Evolutionary conservation across 2,797 vertebrate genomes (phyloP).

Genomic region (Myripristis jacobus): DNA sequence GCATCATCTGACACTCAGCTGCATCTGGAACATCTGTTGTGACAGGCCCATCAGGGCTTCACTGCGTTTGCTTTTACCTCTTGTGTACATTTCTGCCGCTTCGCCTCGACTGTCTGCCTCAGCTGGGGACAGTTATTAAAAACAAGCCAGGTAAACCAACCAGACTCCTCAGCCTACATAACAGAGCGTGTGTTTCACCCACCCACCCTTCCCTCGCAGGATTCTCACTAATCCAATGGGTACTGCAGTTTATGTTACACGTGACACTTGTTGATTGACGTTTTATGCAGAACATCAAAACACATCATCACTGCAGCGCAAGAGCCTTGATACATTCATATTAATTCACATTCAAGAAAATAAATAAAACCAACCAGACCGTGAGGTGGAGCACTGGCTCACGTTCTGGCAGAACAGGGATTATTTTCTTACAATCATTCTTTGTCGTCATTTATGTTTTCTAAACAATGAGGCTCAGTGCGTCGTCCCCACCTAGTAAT

Average conservation of each 20-base stretch:
- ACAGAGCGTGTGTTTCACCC: constrained; percentile 59
- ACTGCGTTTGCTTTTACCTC: constrained; percentile 50
- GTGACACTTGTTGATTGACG: constrained; percentile 58
- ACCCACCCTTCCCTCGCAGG: constrained; percentile 29
- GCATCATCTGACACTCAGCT: constrained; percentile 75
- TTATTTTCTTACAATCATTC: constrained; percentile 27
- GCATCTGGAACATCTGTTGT: constrained; percentile 81
- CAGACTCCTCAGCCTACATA: constrained; percentile 46
- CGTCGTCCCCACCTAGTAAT: constrained; percentile 23
- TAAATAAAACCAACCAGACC: constrained; percentile 43
- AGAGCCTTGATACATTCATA: constrained; percentile 42
- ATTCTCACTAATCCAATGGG: constrained; percentile 34
- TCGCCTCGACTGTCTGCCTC: constrained; percentile 23
- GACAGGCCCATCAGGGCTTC: constrained; percentile 64
- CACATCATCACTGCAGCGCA: constrained; percentile 39
- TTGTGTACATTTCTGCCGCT: constrained; percentile 52
- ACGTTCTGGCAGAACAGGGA: constrained; percentile 1
- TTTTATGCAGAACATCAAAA: constrained; percentile 70
- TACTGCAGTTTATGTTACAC: constrained; percentile 51
- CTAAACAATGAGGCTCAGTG: constrained; percentile 46
- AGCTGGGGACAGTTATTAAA: constrained; percentile 64
- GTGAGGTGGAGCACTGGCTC: constrained; percentile 28
- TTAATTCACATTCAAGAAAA: constrained; percentile 46
- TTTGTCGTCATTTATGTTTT: constrained; percentile 33
- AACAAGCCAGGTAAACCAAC: constrained; percentile 65